Evolutionary conservation across 2,888 invertebrate genomes (phyloP), one percentile per base, ranked within the genome.

Genomic region (Alloscopus bannaensis): DNA sequence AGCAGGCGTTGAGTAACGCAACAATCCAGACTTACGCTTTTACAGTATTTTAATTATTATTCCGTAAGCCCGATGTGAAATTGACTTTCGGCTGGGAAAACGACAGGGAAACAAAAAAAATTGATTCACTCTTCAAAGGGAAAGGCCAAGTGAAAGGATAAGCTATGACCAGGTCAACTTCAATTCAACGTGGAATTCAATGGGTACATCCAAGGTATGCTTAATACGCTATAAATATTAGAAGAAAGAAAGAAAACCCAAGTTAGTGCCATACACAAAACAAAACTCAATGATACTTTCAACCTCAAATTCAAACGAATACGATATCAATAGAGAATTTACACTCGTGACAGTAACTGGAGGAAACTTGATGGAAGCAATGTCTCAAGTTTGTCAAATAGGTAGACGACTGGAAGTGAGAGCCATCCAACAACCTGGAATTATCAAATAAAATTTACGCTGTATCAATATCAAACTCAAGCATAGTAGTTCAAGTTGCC

Each of bases 331-430:
- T 62, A 52, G 18, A 42, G 20, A 29, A 68, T 50, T 81, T 77
- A 84, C 36, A 84, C 85, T 68, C 84, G 81, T 47, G 85, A 85
- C 45, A 85, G 72, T 65, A 85, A 94, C 87, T 95, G 94, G 83
- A 95, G 89, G 84, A 95, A 89, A 89, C 94, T 95, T 81, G 94
- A 92, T 47, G 95, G 95, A 88, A 95, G 89, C 85, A 95, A 91
- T 69, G 93, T 92, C 89, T 95, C 95, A 82, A 95, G 87, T 88
- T 94, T 94, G 87, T 96, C 95, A 87, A 94, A 90, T 80, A 95
- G 88, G 88, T 94, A 94, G 87, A 93, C 93, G 88, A 95, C 91
- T 13, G 95, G 95, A 88, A 94, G 90, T 70, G 94, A 94, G 83
- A 95, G 90, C 93, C 94, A 95, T 86, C 92, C 91, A 86, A 95